phyloP scores from a whole-genome alignment of 2,113 vertebrate genomes.

The Lagopus leucura region DNA sequence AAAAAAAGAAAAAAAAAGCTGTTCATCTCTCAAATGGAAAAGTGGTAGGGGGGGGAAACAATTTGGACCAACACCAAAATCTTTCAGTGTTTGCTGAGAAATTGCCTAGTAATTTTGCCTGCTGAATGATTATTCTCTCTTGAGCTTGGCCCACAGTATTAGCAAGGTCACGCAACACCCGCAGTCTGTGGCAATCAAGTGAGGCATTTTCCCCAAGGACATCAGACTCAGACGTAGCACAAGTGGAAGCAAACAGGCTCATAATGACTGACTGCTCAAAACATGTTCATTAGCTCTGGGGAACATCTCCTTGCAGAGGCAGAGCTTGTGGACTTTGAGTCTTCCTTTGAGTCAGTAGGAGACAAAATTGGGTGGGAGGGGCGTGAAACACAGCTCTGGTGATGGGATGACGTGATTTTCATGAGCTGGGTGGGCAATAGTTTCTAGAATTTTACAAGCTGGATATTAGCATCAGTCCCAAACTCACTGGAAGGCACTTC shows the following conservation, averaged over 20 bases:
- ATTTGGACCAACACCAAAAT: neutral
- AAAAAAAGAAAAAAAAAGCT: neutral
- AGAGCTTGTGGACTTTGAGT: neutral
- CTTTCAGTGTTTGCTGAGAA: neutral
- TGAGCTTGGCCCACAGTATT: neutral
- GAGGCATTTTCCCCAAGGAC: neutral
- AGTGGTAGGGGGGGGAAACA: neutral
- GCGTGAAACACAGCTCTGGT: neutral
- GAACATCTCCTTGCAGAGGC: neutral
- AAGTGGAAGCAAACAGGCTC: conserved; percentile 1
- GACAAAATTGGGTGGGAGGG: neutral
- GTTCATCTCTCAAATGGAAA: neutral
- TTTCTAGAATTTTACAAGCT: neutral
- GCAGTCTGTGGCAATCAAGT: neutral
- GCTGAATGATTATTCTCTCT: neutral
- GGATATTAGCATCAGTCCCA: neutral
- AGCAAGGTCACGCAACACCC: neutral
- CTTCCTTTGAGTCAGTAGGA: accelerated
- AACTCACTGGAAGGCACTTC: neutral
- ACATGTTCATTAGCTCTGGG: neutral
- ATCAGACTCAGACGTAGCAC: neutral
- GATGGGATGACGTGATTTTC: neutral
- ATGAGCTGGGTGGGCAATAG: accelerated
- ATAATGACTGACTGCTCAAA: neutral
- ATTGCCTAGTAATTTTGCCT: neutral